Evolutionary conservation across 2,888 invertebrate species (phyloP), one percentile per base, ranked within the genome.

Genomic region (Callyntrura sp.): DNA sequence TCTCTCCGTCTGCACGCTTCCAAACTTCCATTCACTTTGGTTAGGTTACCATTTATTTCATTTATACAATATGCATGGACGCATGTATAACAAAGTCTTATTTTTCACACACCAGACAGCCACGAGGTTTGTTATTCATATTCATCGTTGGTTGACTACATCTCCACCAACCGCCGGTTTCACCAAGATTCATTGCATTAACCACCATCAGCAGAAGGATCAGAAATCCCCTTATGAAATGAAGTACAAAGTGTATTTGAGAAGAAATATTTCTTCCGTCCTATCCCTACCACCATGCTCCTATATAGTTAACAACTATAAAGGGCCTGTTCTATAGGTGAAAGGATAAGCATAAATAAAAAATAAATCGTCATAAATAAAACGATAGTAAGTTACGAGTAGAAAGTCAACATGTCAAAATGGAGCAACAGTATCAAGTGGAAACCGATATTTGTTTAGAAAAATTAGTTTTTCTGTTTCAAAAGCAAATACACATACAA

Each of bases 211-310:
- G 28, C 78, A 57, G 28, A n/a, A 14, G 81, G 55, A 81, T 60
- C 62, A 62, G 45, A 60, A 62, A 43, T 81, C 81, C 81, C 62
- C n/a, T 35, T 81, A n/a, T 81, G 45, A 23, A 43, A 81, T 62
- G 62, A 20, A 81, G 43, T 62, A n/a, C n/a, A 78, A 57, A 28
- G 55, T 78, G 57, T n/a, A 57, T 55, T 78, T 78, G 55, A 6
- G 17, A 57, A n/a, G n/a, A n/a, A n/a, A n/a, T n/a, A n/a, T n/a
- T n/a, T n/a, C n/a, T n/a, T n/a, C n/a, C n/a, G n/a, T n/a, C n/a
- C n/a, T n/a, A n/a, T n/a, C n/a, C n/a, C n/a, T n/a, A n/a, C n/a
- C n/a, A n/a, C n/a, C n/a, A n/a, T n/a, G n/a, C n/a, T n/a, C n/a
- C n/a, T n/a, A n/a, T n/a, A n/a, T n/a, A n/a, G n/a, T n/a, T n/a